phyloP scores from a whole-genome alignment of 2,888 invertebrate genomes.

The Drosophila macrothrix region DNA sequence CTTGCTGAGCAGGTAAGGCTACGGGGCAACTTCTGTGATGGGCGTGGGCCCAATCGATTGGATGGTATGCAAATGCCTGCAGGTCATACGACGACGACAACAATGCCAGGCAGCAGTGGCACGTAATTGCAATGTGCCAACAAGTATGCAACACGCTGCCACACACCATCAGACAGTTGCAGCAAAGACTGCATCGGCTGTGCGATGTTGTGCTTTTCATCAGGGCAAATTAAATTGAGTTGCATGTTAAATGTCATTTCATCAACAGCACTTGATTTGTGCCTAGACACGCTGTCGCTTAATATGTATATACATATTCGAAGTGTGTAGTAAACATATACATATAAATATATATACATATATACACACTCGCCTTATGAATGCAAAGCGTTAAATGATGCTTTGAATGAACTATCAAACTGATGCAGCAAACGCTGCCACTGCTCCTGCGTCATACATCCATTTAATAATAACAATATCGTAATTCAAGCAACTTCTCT shows the following conservation, averaged over 20 bases:
- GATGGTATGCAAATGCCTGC: slow-evolving; percentile 66
- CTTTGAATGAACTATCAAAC: slow-evolving; percentile 74
- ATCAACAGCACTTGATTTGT: slow-evolving; percentile 71
- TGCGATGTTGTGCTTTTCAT: slow-evolving; percentile 46
- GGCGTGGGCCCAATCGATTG: slow-evolving; percentile 53
- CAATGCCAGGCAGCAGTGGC: slow-evolving; percentile 45
- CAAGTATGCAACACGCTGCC: slow-evolving; percentile 52
- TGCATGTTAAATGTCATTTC: slow-evolving; percentile 78
- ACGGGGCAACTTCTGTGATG: slow-evolving; percentile 17
- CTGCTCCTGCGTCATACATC: slow-evolving; percentile 66
- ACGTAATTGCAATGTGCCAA: slow-evolving; percentile 74
- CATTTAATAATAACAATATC: slow-evolving; percentile 83
- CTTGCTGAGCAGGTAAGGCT: slow-evolving; percentile 26
- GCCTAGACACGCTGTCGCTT: slow-evolving; percentile 65
- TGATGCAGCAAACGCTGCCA: slow-evolving; percentile 55
- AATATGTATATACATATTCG: slow-evolving; percentile 9
- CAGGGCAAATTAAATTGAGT: slow-evolving; percentile 78
- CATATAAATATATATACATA: neutral
- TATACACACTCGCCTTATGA: slow-evolving; percentile 28
- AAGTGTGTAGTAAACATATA: slow-evolving; percentile 32
- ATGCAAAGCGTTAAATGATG: slow-evolving; percentile 75
- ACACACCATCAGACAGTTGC: slow-evolving; percentile 32
- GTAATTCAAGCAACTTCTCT: slow-evolving; percentile 82
- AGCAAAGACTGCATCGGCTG: slow-evolving; percentile 14
- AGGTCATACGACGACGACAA: slow-evolving; percentile 47